Conservation (phyloP, 2,113 vertebrate genomes). For the Sinocyclocheilus anshuiensis region DNA sequence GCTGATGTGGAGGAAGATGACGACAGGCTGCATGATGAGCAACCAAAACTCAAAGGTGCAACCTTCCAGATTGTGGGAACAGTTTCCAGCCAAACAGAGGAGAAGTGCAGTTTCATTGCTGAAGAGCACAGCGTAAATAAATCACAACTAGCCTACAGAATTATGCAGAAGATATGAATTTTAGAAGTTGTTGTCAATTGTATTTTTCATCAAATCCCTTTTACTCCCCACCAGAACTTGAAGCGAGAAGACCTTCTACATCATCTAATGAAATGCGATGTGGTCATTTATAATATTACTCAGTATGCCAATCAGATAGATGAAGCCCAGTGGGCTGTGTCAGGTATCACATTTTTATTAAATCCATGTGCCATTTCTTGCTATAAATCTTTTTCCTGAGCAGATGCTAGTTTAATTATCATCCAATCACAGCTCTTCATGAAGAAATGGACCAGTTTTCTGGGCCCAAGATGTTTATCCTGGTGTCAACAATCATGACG, state of each 20-base stretch:
- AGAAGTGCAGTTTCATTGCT: constrained; percentile 62
- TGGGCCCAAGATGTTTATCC: constrained; percentile 84
- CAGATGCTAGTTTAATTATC: not conserved
- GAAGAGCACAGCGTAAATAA: constrained; percentile 80
- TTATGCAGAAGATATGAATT: not conserved
- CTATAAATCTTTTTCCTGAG: not conserved
- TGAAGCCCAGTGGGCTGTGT: constrained; percentile 87
- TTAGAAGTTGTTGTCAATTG: not conserved
- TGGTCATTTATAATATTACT: constrained; percentile 87
- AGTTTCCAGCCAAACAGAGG: constrained; percentile 55
- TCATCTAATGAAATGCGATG: constrained; percentile 82
- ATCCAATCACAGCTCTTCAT: constrained; percentile 76
- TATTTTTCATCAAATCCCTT: not conserved
- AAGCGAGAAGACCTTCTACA: constrained; percentile 74
- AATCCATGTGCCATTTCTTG: not conserved
- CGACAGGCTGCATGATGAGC: constrained; percentile 47
- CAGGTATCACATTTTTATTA: constrained; percentile 74
- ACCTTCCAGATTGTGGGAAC: constrained; percentile 85
- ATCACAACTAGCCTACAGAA: not conserved
- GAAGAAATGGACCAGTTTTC: constrained; percentile 72
- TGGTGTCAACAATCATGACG: constrained; percentile 91
- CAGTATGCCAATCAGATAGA: constrained; percentile 79
- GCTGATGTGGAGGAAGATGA: constrained; percentile 68
- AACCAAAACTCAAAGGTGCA: constrained; percentile 47
- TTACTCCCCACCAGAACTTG: constrained; percentile 59